phyloP scores from a whole-genome alignment of 2,797 vertebrate species.

The Arnoldichthys spilopterus region DNA sequence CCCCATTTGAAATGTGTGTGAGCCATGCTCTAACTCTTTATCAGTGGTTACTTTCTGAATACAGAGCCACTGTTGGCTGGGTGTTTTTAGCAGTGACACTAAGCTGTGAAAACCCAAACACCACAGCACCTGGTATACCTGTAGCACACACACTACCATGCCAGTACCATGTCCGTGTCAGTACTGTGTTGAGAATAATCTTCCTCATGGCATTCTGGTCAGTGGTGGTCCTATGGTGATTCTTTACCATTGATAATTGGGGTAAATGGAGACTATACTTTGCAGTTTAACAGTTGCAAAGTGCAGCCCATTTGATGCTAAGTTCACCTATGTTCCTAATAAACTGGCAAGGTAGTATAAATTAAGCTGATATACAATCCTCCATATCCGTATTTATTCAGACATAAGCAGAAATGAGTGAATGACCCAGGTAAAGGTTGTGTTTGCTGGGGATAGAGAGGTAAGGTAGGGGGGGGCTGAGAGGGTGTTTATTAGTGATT shows the following conservation, averaged over 20 bases:
- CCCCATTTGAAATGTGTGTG: too few relatives aligned
- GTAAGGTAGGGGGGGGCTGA: neutral
- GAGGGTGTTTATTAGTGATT: neutral
- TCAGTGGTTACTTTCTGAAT: neutral
- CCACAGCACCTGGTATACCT: neutral
- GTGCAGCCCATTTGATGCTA: too few relatives aligned
- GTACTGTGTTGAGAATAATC: neutral
- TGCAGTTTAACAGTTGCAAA: too few relatives aligned
- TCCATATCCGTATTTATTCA: neutral
- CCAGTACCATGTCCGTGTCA: neutral
- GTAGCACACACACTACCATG: neutral
- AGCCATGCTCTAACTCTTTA: neutral
- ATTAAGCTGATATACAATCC: neutral
- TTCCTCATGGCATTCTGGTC: neutral
- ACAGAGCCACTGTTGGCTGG: neutral
- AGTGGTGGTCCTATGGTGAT: neutral
- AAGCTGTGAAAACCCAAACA: neutral
- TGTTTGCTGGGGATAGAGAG: neutral
- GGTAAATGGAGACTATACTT: neutral
- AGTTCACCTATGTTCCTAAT: neutral
- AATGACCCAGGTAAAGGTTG: neutral
- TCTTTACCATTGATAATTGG: neutral
- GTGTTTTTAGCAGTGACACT: neutral
- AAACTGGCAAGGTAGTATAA: neutral
- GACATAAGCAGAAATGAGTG: neutral